Evolutionary conservation across 2,797 vertebrate genomes (phyloP), one percentile per base, ranked within the genome.

Genomic region (Falco cherrug): DNA sequence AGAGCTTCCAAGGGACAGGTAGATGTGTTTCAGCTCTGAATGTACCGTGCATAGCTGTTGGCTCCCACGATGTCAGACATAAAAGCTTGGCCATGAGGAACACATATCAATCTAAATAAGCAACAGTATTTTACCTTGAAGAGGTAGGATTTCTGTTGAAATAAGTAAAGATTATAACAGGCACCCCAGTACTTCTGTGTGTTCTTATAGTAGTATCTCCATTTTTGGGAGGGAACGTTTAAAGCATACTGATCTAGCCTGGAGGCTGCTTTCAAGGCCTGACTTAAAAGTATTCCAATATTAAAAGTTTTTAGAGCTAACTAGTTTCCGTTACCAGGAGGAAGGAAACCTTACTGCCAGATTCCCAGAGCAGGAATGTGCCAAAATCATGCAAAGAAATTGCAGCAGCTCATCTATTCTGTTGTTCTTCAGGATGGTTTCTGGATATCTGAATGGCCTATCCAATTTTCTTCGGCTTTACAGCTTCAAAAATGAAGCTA

Each of bases 401-500:
- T 33, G 18, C 59, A 90, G 48, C 15, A 4, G 60, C 41, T 92
- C 31, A 63, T 91, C 76, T 86, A 6, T 71, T 84, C 70, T 74
- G 50, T 74, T 81, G 51, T 77, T 90, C 60, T 83, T 69, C 41
- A 29, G 31, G 63, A 68, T 4, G 3, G 10, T 87, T 93, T 91
- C 78, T 87, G 64, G 37, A 63, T 29, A 43, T 89, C 63, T 92
- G 84, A 83, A 45, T 65, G 67, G 63, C 64, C 84, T 89, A 50
- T 79, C 79, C 61, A 65, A 68, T 92, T 95, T 89, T 93, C 65
- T 91, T 89, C 7, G 2, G 91, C 63, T 19, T 91, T 95, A 51
- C 31, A 45, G 16, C 63, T 84, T 73, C 61, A 78, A 75, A 82
- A 85, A 54, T 84, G 89, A 90, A 63, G 43, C 5, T 51, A 80